A percentile compares a stretch with the other conserved stretches of the same genome.
Evolutionary conservation across 2,113 vertebrate species (phyloP).

Genomic region (Tragelaphus scriptus): DNA sequence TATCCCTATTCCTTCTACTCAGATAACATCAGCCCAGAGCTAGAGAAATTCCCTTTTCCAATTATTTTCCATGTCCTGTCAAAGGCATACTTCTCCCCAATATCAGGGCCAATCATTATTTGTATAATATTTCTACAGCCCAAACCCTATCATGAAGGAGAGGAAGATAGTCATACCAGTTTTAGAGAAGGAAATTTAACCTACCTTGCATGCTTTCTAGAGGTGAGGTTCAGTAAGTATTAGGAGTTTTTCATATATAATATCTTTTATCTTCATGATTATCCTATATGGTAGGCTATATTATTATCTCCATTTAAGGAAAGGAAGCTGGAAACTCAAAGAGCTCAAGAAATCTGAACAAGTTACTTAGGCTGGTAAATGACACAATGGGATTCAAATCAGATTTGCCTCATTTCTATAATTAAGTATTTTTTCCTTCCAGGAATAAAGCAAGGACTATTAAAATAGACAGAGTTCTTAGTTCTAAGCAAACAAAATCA

Average conservation of each 20-base stretch:
- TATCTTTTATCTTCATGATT: neutral
- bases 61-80: slow-evolving; percentile 18
- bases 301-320: neutral
- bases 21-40: neutral
- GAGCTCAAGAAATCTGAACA: neutral
- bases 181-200: neutral
- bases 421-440: neutral
- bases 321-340: neutral
- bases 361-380: neutral
- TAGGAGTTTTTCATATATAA: neutral
- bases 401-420: slow-evolving; percentile 25
- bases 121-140: neutral
- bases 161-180: neutral
- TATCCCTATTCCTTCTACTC: slow-evolving; percentile 4
- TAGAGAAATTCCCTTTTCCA: slow-evolving; percentile 37
- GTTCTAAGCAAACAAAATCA: neutral
- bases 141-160: neutral
- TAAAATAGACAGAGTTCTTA: neutral
- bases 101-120: neutral
- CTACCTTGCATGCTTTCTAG: neutral
- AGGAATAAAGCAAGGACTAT: neutral
- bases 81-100: neutral
- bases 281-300: neutral
- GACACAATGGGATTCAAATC: neutral
- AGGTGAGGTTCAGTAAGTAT: neutral